Base-by-base conservation (phyloP, 2,888 invertebrate genomes). In the Leptinotarsa juncta region DNA sequence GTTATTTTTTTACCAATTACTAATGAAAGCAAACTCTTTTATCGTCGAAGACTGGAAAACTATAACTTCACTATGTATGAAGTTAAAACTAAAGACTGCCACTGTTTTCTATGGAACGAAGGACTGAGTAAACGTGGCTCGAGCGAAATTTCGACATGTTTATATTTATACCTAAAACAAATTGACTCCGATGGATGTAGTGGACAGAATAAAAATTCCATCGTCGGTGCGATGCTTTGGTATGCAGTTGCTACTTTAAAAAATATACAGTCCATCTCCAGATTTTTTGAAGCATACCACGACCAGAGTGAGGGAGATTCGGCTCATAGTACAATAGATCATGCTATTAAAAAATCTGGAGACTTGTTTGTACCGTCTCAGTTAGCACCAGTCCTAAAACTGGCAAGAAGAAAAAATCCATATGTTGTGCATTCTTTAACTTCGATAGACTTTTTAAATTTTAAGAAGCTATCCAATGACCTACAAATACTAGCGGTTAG, bases 61-160 rank as follows among this genome's bases (percentile, higher is more conserved):
- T 72, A 53, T 60, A 75, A 72, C 60, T 72, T 75, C 57, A 75
- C 72, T 32, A 48, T 72, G 42, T 75, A 72, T 48, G 60, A 72
- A 32, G n/a, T 71, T 14, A 23, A 57, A 16, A 62, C n/a, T 20
- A 10, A 51, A 50, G 71, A 68, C 23, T 71, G 74, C 53, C 57
- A 51, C 49, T 74, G 74, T 65, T 67, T 67, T 49, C 65, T 51
- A 15, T 70, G 73, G 73, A 12, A 73, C 57, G 74, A 71, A 60
- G 50, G 57, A 49, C n/a, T 15, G 20, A 32, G 70, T 70, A 53
- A 42, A 18, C 18, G 49, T n/a, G 66, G 65, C 42, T 32, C 72
- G 23, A 60, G 48, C 26, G 68, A 73, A 73, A 73, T 73, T 32
- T 7, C 65, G 4, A 73, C 68, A 50, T 65, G 65, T 15, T 18